Evolutionary conservation across 2,113 vertebrate species (phyloP).

Genomic region (Fregetta grallaria): DNA sequence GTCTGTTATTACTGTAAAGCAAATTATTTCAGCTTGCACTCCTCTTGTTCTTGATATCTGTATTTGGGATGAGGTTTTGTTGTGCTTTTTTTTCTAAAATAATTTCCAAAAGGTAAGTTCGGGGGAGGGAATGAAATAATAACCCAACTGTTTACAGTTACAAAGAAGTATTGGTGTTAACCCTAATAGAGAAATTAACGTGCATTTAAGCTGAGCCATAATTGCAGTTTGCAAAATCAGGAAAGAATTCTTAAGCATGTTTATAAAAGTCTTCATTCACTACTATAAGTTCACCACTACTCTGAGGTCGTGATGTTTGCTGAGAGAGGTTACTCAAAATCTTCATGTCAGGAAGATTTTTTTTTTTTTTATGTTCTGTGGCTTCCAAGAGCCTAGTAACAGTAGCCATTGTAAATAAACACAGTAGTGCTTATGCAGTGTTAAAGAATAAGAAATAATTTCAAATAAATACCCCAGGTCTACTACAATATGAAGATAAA

Average conservation of each 20-base stretch:
- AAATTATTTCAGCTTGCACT: slow-evolving; percentile 26
- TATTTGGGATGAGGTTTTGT: not conserved
- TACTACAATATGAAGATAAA: not conserved
- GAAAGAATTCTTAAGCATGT: not conserved
- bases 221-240: not conserved
- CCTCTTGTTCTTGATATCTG: not conserved
- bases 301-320: not conserved
- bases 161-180: not conserved
- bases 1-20: slow-evolving; percentile 23
- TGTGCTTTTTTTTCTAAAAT: not conserved
- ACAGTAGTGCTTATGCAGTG: not conserved
- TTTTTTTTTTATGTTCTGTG: not conserved
- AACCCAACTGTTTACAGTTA: not conserved
- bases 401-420: not conserved
- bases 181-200: not conserved
- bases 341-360: not conserved
- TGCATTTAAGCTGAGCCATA: not conserved
- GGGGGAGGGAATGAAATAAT: not conserved
- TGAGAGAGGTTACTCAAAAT: not conserved
- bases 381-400: not conserved
- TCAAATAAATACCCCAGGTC: not conserved
- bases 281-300: not conserved
- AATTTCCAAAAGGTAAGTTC: slow-evolving; percentile 1
- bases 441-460: not conserved
- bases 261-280: not conserved